Conservation (phyloP, 2,797 vertebrate genomes). For the Megalops cyprinoides region DNA sequence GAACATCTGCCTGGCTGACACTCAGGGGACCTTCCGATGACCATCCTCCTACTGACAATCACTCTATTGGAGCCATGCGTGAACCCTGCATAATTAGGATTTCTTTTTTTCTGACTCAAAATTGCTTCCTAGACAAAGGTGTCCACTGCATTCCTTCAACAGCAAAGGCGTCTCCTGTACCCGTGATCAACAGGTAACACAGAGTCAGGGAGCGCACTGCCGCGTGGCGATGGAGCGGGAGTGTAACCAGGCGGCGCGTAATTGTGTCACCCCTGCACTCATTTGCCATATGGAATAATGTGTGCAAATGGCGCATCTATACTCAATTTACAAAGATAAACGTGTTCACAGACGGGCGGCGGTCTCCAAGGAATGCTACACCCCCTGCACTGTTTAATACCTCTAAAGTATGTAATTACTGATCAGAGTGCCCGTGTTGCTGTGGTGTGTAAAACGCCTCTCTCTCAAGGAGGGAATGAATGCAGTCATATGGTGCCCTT, state of each 20-base stretch:
- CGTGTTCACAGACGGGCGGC: conserved; percentile 5
- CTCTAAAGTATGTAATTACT: conserved; percentile 26
- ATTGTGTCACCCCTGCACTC: conserved; percentile 62
- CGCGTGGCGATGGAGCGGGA: background rate
- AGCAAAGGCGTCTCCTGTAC: too few relatives aligned
- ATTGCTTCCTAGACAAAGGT: background rate
- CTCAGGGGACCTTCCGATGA: too few relatives aligned
- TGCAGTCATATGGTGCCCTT: background rate
- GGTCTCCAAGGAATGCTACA: conserved; percentile 13
- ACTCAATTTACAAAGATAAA: conserved; percentile 10
- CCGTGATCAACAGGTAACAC: background rate
- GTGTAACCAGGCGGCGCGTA: conserved; percentile 31
- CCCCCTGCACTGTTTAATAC: background rate
- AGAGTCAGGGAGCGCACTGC: background rate
- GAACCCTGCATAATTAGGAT: background rate
- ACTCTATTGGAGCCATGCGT: background rate
- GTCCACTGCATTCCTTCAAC: background rate
- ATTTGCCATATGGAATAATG: conserved; percentile 71
- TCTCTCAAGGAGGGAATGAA: background rate
- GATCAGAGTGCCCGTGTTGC: background rate
- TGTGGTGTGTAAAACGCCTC: background rate
- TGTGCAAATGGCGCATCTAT: conserved; percentile 40
- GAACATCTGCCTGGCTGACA: too few relatives aligned
- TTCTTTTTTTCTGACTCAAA: background rate
- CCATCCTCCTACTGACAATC: background rate